Base-by-base conservation (phyloP, 1,140 invertebrate species). In the Pantala flavescens region DNA sequence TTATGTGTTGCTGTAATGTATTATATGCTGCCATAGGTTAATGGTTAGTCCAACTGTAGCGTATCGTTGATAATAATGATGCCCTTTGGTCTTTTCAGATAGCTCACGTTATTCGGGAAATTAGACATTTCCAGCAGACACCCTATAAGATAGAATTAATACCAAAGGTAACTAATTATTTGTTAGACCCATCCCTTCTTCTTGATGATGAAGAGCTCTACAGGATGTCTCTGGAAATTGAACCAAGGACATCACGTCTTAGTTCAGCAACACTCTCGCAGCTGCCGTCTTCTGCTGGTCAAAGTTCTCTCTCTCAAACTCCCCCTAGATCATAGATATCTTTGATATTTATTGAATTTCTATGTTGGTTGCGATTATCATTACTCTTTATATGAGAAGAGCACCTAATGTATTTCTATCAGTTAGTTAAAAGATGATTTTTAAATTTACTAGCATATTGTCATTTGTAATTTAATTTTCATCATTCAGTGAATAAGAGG, bases 31-130 rank as follows among this genome's bases (percentile, higher is more conserved):
- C n/a, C n/a, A n/a, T n/a, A n/a, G n/a, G n/a, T n/a, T n/a, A n/a
- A n/a, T n/a, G n/a, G n/a, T n/a, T n/a, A n/a, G n/a, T n/a, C n/a
- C n/a, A n/a, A n/a, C n/a, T n/a, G n/a, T n/a, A n/a, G n/a, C n/a
- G n/a, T n/a, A n/a, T n/a, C n/a, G n/a, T 36, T 36, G 9, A 5
- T 36, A 36, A 36, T 36, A 36, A 36, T 49, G 12, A 63, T 63
- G 14, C 49, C 49, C 49, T 63, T 7, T 63, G 3, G 1, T 63
- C 49, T 19, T 87, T 88, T 28, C 82, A 96, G 94, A 93, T 97
- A 81, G 94, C 95, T 42, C 94, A 97, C 80, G 94, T 97, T 0
- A 97, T 97, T 76, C 85, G 94, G 74, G 95, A 97, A 84, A 95
- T 97, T 76, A 86, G 93, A 70, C 91, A 95, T 78, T 96, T 94